A percentile compares a stretch with the other conserved stretches of the same genome.
phyloP scores from a whole-genome alignment of 1,140 invertebrate genomes.

The Drosophila athabasca region DNA sequence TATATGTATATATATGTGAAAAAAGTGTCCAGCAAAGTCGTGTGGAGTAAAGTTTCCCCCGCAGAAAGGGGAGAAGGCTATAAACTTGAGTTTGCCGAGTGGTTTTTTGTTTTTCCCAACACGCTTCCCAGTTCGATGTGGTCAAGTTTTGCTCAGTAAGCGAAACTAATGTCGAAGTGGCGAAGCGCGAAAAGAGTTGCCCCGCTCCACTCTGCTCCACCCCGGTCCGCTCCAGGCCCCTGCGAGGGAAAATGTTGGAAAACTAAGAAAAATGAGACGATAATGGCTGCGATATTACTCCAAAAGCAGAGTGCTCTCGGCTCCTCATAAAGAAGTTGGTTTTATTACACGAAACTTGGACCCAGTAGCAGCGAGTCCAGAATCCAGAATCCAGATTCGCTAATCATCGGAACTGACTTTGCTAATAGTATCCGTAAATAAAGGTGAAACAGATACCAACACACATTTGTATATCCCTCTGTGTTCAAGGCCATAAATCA shows the following conservation, averaged over 20 bases:
- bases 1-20: slow-evolving; percentile 21
- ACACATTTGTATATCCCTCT: not conserved
- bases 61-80: slow-evolving; percentile 47
- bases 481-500: slow-evolving; percentile 29
- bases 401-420: slow-evolving; percentile 34
- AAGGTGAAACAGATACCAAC: slow-evolving; percentile 3
- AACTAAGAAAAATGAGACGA: slow-evolving; percentile 77
- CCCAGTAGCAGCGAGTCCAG: not conserved
- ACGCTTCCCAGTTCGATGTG: slow-evolving; percentile 40
- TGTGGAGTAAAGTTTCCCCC: slow-evolving; percentile 46
- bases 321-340: slow-evolving; percentile 54
- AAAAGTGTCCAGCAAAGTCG: slow-evolving; percentile 55
- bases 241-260: slow-evolving; percentile 37
- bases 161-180: slow-evolving; percentile 74
- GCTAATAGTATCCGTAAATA: slow-evolving; percentile 24
- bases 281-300: slow-evolving; percentile 68
- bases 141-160: slow-evolving; percentile 73
- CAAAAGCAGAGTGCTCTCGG: slow-evolving; percentile 43
- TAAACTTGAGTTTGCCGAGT: slow-evolving; percentile 73
- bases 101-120: slow-evolving; percentile 44
- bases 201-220: not conserved
- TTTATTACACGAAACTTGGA: slow-evolving; percentile 49
- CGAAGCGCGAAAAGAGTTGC: slow-evolving; percentile 70
- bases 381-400: slow-evolving; percentile 10
- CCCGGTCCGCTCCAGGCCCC: not conserved